Percentiles rank a stretch among this genome's conserved stretches.
Evolutionary conservation across 30 jellyfish, hydroid and myxozoan species (phyloP).

Genomic region (Aurelia aurita complex sp. Pacific): DNA sequence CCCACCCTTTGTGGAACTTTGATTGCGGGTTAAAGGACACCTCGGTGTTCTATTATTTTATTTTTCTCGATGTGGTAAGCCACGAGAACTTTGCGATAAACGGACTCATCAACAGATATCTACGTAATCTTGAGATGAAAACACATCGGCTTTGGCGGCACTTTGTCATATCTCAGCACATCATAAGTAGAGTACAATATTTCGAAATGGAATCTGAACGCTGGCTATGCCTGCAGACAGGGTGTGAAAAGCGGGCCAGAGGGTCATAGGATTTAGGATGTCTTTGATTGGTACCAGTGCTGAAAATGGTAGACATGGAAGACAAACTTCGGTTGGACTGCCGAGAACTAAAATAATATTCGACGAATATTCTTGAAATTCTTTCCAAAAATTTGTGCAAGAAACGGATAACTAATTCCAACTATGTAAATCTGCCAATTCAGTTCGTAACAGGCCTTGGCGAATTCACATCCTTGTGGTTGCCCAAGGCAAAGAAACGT

Average conservation of each 20-base stretch:
- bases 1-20: not conserved
- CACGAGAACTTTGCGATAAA: slow-evolving; percentile 36
- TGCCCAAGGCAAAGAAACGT: too few relatives aligned
- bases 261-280: not conserved
- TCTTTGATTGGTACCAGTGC: too few relatives aligned
- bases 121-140: slow-evolving; percentile 34
- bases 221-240: not conserved
- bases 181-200: slow-evolving; percentile 16
- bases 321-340: not conserved
- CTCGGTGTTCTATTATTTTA: slow-evolving; percentile 17
- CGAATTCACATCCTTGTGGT: too few relatives aligned
- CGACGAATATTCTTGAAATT: too few relatives aligned
- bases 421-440: too few relatives aligned
- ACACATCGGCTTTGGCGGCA: slow-evolving; percentile 50
- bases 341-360: not conserved
- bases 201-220: slow-evolving; percentile 31
- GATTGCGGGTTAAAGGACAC: slow-evolving; percentile 14
- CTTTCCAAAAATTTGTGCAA: too few relatives aligned
- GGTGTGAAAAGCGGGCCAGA: not conserved
- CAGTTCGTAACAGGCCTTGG: too few relatives aligned
- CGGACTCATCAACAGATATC: slow-evolving; percentile 48
- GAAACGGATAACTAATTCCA: too few relatives aligned
- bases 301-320: too few relatives aligned
- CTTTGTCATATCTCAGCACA: slow-evolving; percentile 32
- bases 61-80: slow-evolving; percentile 47